These are phyloP conservation scores for Aptenodytes forsteri DNA, from an alignment of 2,113 vertebrate species.

Conservation along the genomic window DNA sequence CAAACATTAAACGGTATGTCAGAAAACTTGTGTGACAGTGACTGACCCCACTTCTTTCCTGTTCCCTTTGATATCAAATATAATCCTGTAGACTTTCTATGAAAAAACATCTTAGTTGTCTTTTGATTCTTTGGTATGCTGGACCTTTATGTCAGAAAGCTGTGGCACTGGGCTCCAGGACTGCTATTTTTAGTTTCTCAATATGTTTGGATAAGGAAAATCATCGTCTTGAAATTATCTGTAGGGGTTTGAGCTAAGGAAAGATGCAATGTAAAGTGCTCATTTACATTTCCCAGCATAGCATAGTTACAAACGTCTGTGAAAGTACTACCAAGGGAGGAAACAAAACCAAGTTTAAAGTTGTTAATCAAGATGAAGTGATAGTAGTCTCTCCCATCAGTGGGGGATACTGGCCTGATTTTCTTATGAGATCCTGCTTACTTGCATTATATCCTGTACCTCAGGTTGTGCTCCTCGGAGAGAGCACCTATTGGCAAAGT, in stretches of 20 bases:
- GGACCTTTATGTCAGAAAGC: background rate
- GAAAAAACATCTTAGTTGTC: background rate
- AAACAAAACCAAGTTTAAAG: background rate
- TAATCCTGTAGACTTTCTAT: background rate
- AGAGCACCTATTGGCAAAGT: fast-evolving
- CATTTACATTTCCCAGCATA: background rate
- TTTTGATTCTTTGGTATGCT: background rate
- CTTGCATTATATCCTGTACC: fast-evolving
- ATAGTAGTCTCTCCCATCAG: background rate
- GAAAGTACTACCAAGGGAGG: background rate
- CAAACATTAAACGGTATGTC: background rate
- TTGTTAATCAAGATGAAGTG: background rate
- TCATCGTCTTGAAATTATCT: background rate
- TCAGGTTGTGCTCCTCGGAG: background rate
- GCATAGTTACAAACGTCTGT: background rate
- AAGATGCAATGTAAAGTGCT: background rate
- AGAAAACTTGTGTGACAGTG: background rate
- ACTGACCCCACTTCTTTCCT: background rate
- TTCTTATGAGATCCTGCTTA: background rate
- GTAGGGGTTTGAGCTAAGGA: background rate
- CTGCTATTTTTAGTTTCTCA: background rate
- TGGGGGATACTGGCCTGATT: background rate
- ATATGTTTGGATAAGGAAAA: background rate
- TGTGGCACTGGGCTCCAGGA: background rate
- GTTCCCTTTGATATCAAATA: background rate